Evolutionary conservation across 2,888 invertebrate species (phyloP).

Genomic region (Eurois occulta): DNA sequence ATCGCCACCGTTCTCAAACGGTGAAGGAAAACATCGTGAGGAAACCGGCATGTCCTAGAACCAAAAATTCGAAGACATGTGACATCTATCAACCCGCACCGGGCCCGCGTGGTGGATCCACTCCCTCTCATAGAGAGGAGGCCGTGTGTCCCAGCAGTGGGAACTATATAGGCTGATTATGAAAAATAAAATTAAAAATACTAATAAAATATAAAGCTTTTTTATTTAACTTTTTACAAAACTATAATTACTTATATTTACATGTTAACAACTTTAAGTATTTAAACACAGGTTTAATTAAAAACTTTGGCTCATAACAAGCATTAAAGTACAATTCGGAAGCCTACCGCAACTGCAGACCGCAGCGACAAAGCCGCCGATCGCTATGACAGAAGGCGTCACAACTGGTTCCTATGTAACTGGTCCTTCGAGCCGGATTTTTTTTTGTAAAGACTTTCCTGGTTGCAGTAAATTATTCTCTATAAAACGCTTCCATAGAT

Average conservation of each 20-base stretch:
- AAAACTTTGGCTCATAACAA: constrained; percentile 24
- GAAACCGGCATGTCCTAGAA: no score
- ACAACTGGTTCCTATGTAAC: neutral
- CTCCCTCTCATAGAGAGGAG: neutral
- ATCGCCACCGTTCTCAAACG: neutral
- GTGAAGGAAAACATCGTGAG: neutral
- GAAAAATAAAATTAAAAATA: constrained; percentile 15
- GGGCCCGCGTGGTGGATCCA: neutral
- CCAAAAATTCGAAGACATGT: neutral
- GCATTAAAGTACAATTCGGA: neutral
- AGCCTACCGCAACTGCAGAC: neutral
- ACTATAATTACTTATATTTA: constrained; percentile 42
- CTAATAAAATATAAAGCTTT: constrained; percentile 43
- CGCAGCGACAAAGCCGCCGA: neutral
- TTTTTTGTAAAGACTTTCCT: no score
- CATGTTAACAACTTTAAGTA: constrained; percentile 25
- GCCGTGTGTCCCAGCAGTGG: neutral
- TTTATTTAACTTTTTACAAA: constrained; percentile 54
- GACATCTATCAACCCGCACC: neutral
- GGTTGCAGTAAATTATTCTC: no score
- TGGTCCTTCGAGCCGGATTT: no score
- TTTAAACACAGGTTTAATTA: constrained; percentile 1
- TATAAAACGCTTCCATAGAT: no score
- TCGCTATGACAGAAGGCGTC: neutral
- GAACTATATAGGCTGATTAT: neutral